phyloP scores from a whole-genome alignment of 2,113 vertebrate genomes.

The Entomyzon cyanotis region DNA sequence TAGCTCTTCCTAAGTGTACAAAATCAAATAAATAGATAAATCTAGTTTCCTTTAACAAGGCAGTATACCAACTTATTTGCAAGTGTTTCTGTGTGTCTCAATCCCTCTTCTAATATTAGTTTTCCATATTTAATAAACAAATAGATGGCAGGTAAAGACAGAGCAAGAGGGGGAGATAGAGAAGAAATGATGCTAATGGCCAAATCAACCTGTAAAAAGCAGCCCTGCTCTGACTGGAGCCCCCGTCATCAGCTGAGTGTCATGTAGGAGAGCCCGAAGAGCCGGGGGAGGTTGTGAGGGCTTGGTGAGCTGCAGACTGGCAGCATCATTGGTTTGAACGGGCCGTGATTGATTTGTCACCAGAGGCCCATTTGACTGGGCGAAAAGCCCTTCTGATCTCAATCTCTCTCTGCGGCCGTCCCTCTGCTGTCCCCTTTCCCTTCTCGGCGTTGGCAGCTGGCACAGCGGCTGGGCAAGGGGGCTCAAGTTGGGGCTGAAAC shows the following conservation, averaged over 20 bases:
- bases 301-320: slow-evolving; percentile 58
- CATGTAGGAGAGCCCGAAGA: slow-evolving; percentile 40
- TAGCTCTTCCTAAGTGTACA: not conserved
- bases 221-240: slow-evolving; percentile 56
- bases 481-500: slow-evolving; percentile 4
- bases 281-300: slow-evolving; percentile 53
- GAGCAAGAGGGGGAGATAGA: not conserved
- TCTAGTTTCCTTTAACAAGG: not conserved
- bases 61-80: not conserved
- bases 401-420: slow-evolving; percentile 40
- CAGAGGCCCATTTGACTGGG: slow-evolving; percentile 67
- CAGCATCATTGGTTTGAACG: slow-evolving; percentile 69
- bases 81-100: not conserved
- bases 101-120: not conserved
- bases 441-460: slow-evolving; percentile 3
- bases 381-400: slow-evolving; percentile 60
- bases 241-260: slow-evolving; percentile 68
- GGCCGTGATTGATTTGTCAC: slow-evolving; percentile 77
- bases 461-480: slow-evolving; percentile 66
- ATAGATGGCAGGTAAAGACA: not conserved
- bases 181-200: slow-evolving; percentile 55
- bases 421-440: slow-evolving; percentile 13
- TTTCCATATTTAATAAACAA: slow-evolving; percentile 23
- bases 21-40: not conserved
- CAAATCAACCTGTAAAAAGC: slow-evolving; percentile 55